phyloP scores from a whole-genome alignment of 2,797 vertebrate species.

The Sorex maritimensis region DNA sequence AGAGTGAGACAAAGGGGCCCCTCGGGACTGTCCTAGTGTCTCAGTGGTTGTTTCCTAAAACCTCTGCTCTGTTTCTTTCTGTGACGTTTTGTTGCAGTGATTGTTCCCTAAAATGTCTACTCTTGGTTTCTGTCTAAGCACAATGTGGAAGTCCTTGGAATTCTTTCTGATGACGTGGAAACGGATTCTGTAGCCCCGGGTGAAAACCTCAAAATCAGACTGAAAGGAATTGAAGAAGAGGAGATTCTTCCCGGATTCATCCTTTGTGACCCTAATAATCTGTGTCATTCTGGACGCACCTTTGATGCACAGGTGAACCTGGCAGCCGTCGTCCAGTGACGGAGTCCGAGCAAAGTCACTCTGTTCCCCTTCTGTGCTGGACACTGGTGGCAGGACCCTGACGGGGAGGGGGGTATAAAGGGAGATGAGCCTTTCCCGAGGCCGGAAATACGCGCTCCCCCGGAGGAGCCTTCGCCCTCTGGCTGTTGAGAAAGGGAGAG shows the following conservation, averaged over 20 bases:
- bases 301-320: constrained; percentile 97
- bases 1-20: no score
- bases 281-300: constrained; percentile 98
- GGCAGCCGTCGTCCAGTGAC: background rate
- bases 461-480: background rate
- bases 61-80: background rate
- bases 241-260: constrained; percentile 99
- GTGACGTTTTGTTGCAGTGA: background rate
- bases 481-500: constrained; percentile 26
- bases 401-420: background rate
- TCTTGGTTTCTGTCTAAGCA: constrained; percentile 92
- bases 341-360: constrained; percentile 6
- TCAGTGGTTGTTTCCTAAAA: no score
- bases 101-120: background rate
- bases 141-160: constrained; percentile 97
- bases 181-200: constrained; percentile 96
- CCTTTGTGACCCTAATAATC: constrained; percentile 96
- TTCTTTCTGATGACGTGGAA: constrained; percentile 98
- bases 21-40: no score
- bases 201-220: constrained; percentile 97
- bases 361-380: constrained; percentile 40
- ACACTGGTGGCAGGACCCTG: background rate
- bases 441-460: background rate
- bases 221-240: constrained; percentile 99
- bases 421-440: background rate